Percentiles rank a stretch among this genome's conserved stretches.
These are phyloP conservation scores for Odobenus rosmarus DNA, from an alignment of 2,113 vertebrate genomes.

Conservation along the genomic window DNA sequence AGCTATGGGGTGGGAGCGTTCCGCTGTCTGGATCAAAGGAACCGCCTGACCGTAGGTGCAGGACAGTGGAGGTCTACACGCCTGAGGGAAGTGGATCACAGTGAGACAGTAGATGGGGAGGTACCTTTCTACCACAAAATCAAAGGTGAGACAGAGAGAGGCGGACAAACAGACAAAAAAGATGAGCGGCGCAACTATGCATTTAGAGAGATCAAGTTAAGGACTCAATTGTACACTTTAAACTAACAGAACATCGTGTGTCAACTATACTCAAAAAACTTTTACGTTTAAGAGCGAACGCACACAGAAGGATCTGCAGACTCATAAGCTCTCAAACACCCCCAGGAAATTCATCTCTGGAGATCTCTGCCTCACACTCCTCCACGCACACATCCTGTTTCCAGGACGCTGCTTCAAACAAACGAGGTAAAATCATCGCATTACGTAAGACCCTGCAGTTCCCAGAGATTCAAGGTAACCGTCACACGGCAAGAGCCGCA, in stretches of 20 bases:
- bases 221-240: not conserved
- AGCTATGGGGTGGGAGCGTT: too few relatives aligned
- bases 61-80: not conserved
- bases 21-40: not conserved
- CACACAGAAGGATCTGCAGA: not conserved
- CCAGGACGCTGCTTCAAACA: not conserved
- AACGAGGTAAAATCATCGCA: not conserved
- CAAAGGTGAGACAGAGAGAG: too few relatives aligned
- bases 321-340: not conserved
- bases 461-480: not conserved
- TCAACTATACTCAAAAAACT: not conserved
- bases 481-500: rapidly evolving
- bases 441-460: not conserved
- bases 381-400: rapidly evolving
- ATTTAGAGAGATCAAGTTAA: not conserved
- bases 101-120: rapidly evolving
- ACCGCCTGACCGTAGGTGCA: rapidly evolving
- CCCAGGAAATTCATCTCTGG: rapidly evolving
- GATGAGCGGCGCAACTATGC: not conserved
- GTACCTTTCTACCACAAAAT: not conserved
- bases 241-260: not conserved
- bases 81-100: not conserved
- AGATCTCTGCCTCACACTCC: rapidly evolving
- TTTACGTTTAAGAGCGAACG: not conserved
- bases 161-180: not conserved